Evolutionary conservation across 2,113 vertebrate genomes (phyloP).

Genomic region (Saimiri boliviensis): DNA sequence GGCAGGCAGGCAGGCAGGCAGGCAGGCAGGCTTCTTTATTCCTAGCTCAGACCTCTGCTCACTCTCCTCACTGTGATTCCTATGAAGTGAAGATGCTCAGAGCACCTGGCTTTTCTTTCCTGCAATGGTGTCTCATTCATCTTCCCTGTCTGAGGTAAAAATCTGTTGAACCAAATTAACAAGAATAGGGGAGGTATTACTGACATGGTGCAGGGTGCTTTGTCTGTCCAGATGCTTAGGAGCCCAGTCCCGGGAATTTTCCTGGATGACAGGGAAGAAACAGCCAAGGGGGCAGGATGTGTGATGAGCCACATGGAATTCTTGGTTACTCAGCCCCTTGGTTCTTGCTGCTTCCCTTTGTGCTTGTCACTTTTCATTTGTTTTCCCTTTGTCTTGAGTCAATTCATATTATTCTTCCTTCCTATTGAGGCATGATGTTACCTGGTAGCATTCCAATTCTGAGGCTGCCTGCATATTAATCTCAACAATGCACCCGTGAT

Average conservation of each 20-base stretch:
- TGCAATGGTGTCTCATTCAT: conserved; percentile 65
- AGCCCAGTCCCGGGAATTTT: neutral
- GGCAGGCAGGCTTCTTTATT: neutral
- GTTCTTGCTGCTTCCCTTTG: neutral
- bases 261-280: neutral
- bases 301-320: neutral
- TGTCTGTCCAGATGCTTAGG: conserved; percentile 41
- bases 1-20: too few species aligned
- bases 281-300: neutral
- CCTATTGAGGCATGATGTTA: neutral
- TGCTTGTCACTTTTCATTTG: conserved; percentile 28
- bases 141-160: conserved; percentile 65
- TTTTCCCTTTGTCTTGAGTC: conserved; percentile 55
- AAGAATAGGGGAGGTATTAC: conserved; percentile 45
- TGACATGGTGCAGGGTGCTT: neutral
- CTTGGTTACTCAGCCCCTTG: neutral
- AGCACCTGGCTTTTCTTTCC: conserved; percentile 52
- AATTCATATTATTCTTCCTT: conserved; percentile 25
- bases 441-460: conserved; percentile 59
- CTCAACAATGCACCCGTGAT: conserved; percentile 61
- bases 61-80: conserved; percentile 43
- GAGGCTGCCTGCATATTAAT: conserved; percentile 47
- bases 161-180: conserved; percentile 77
- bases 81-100: conserved; percentile 8
- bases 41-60: neutral